Base-by-base conservation (phyloP, 2,113 vertebrate species). In the Odocoileus virginianus region DNA sequence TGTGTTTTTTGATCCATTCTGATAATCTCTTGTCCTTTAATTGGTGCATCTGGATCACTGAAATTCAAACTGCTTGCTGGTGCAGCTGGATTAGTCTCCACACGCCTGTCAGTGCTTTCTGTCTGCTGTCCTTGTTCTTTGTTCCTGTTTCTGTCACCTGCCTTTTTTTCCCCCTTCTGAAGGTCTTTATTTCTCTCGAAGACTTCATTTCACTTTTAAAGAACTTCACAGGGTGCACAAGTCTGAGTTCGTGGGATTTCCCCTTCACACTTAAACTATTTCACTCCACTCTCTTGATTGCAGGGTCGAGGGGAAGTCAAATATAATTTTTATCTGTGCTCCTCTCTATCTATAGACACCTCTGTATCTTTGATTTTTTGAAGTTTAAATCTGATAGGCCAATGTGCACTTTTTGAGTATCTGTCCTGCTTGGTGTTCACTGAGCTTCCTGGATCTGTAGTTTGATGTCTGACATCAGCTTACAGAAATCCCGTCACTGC, bases 131-230 rank as follows among this genome's bases (percentile, higher is more conserved):
- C 27, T 54, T 83, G 25, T 33, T 92, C 36, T 64, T 67, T 83
- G 19, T 54, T 83, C 2, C 47, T 33, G 30, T 54, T 67, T 52
- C 33, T 81, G 28, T 52, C 78, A 52, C 33, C 78, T 12, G 47
- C 16, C 45, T 13, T 12, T 30, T 33, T 1, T 1, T 5, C 30
- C 15, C 7, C n/a, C n/a, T n/a, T n/a, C n/a, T n/a, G 16, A 67
- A 67, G 16, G 30, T 67, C 61, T 67, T n/a, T n/a, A 8, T n/a
- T 67, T 67, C 61, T 67, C 33, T n/a, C n/a, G 7, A 67, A 30
- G 27, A 30, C 36, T 67, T 47, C n/a, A 12, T 27, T 36, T 71
- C 47, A 27, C 61, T 67, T 71, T 50, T 67, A 50, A 36, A 88
- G 47, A 16, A 71, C 52, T 88, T 71, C 47, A 52, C 87, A 88